Conservation (phyloP, 2,888 invertebrate genomes). For the Idaea straminata region DNA sequence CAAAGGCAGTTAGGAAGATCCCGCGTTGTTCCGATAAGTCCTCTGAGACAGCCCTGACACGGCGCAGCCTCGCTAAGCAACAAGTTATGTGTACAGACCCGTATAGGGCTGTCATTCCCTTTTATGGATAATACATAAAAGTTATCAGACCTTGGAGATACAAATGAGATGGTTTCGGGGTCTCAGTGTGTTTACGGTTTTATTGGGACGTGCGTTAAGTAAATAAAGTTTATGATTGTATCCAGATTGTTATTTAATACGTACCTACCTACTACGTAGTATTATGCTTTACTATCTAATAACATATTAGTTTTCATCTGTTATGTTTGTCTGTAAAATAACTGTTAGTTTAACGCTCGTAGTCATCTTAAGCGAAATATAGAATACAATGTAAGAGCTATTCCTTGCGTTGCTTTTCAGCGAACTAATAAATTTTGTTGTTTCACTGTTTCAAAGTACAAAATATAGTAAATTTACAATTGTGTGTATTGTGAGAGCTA, state of each 20-base stretch:
- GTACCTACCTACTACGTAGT: not conserved
- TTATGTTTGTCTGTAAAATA: not conserved
- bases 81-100: conserved; percentile 37
- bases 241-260: conserved; percentile 5
- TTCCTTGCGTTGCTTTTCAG: not conserved
- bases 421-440: not conserved
- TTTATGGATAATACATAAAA: conserved; percentile 26
- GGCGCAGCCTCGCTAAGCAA: conserved; percentile 33
- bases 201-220: conserved; percentile 21
- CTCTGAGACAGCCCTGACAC: conserved; percentile 27
- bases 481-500: no score
- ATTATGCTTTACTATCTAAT: not conserved
- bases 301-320: not conserved
- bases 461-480: no score
- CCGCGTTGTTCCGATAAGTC: conserved; percentile 28
- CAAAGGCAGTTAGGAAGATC: conserved; percentile 29
- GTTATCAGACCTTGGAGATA: conserved; percentile 25
- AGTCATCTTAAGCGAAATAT: not conserved
- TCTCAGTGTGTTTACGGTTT: conserved; percentile 21
- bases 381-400: not conserved
- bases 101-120: conserved; percentile 23
- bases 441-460: no score
- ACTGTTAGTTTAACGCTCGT: not conserved
- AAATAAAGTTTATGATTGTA: conserved; percentile 5
- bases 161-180: conserved; percentile 25